Conservation (phyloP, 1,140 invertebrate species). For the Ceratina calcarata region DNA sequence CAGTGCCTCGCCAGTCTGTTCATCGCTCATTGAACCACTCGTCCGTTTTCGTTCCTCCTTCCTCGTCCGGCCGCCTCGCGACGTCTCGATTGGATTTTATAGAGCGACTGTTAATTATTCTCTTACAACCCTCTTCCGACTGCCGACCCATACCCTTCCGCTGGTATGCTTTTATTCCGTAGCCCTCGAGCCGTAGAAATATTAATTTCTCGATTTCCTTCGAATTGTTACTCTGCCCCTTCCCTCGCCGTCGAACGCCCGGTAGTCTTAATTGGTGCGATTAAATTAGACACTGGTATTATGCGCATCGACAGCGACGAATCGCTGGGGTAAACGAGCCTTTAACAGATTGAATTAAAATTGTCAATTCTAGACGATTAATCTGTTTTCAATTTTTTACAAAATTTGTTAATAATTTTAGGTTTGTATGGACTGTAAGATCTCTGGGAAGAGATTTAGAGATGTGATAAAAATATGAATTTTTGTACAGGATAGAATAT, state of each 20-base stretch:
- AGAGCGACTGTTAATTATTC: slow-evolving; percentile 60
- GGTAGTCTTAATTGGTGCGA: slow-evolving; percentile 59
- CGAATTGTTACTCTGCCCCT: slow-evolving; percentile 46
- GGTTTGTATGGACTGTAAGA: too few species aligned
- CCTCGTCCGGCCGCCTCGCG: neutral
- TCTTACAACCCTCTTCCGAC: slow-evolving; percentile 38
- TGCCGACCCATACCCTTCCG: neutral
- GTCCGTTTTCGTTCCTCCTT: neutral
- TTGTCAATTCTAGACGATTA: too few species aligned
- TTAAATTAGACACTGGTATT: slow-evolving; percentile 63
- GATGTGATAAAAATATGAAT: too few species aligned
- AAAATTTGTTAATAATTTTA: too few species aligned
- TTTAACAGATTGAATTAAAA: too few species aligned
- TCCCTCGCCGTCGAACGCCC: slow-evolving; percentile 12
- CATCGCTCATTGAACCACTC: slow-evolving; percentile 40
- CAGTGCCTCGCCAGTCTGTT: slow-evolving; percentile 27
- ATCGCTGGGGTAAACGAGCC: too few species aligned
- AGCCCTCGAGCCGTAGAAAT: slow-evolving; percentile 48
- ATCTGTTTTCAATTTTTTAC: too few species aligned
- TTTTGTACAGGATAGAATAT: too few species aligned
- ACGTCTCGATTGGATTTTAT: slow-evolving; percentile 60
- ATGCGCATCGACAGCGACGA: neutral
- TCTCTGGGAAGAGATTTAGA: too few species aligned
- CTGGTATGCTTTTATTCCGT: slow-evolving; percentile 12
- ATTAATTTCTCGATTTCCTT: slow-evolving; percentile 63